Percentiles rank a stretch among this genome's conserved stretches.
phyloP scores from a whole-genome alignment of 2,888 invertebrate genomes.

The Apomyelois bistriatella region DNA sequence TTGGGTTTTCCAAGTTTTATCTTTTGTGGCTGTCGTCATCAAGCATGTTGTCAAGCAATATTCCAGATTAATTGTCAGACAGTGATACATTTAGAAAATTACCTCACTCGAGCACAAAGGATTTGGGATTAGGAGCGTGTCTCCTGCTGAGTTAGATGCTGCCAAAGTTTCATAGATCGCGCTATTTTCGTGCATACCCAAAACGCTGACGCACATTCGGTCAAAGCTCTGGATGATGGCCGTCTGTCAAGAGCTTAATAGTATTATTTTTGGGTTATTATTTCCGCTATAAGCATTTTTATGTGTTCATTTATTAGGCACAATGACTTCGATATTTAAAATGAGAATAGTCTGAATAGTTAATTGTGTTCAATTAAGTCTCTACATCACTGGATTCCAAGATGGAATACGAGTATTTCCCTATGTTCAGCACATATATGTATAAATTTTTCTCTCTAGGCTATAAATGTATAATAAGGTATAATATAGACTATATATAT shows the following conservation, averaged over 20 bases:
- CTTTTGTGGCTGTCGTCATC: too few species aligned
- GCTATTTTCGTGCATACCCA: constrained; percentile 53
- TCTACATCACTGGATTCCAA: too few species aligned
- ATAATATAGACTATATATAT: too few species aligned
- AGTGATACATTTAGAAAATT: constrained; percentile 17
- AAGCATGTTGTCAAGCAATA: background rate
- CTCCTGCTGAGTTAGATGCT: constrained; percentile 60
- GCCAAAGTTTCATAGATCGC: constrained; percentile 58
- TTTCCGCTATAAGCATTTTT: constrained; percentile 27
- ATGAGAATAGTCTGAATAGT: background rate
- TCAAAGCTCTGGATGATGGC: constrained; percentile 48
- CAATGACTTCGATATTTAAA: constrained; percentile 1
- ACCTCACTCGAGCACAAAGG: constrained; percentile 31
- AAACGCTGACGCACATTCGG: constrained; percentile 48
- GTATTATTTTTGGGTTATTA: constrained; percentile 30
- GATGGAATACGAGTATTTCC: too few species aligned
- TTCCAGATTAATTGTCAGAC: background rate
- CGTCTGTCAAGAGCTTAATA: constrained; percentile 33
- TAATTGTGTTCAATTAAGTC: background rate
- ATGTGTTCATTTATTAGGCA: constrained; percentile 13
- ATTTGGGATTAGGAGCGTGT: constrained; percentile 40
- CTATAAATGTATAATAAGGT: too few species aligned
- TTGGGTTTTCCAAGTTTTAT: too few species aligned
- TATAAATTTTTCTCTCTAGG: too few species aligned
- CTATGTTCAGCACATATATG: too few species aligned